phyloP scores from a whole-genome alignment of 2,113 vertebrate species.

The Lethenteron camtschaticum region DNA sequence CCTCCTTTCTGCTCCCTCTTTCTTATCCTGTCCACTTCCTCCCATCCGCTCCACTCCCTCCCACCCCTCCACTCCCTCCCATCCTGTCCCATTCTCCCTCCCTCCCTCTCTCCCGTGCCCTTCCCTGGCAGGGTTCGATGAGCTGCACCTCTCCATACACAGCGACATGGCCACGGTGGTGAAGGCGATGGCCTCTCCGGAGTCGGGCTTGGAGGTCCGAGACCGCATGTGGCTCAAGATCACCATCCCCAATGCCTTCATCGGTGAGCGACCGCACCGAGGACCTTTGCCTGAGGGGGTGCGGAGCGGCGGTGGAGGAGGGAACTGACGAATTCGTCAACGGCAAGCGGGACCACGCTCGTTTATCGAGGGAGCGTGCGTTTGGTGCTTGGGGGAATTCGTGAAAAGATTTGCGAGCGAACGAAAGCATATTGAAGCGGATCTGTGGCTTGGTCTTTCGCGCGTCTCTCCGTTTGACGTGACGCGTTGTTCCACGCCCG shows the following conservation, averaged over 20 bases:
- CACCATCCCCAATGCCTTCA: slow-evolving; percentile 86
- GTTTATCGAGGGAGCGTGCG: too few species aligned
- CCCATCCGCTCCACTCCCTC: slow-evolving; percentile 13
- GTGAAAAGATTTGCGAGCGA: too few species aligned
- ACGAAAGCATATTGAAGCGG: too few species aligned
- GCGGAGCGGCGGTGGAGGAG: too few species aligned
- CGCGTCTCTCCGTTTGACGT: too few species aligned
- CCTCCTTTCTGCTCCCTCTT: slow-evolving; percentile 6
- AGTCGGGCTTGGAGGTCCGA: slow-evolving; percentile 75
- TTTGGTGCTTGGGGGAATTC: too few species aligned
- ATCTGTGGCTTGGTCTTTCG: too few species aligned
- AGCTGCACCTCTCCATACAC: slow-evolving; percentile 73
- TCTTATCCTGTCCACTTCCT: slow-evolving; percentile 11
- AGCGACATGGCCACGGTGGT: slow-evolving; percentile 71
- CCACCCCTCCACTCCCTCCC: not conserved
- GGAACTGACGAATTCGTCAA: too few species aligned
- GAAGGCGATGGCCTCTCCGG: slow-evolving; percentile 70
- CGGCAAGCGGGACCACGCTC: too few species aligned
- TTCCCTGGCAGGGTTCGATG: slow-evolving; percentile 47
- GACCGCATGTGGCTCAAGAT: slow-evolving; percentile 99
- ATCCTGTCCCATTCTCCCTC: not conserved
- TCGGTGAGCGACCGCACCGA: slow-evolving; percentile 32
- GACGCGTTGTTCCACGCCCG: too few species aligned
- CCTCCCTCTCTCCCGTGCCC: not conserved
- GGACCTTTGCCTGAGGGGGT: too few species aligned